Evolutionary conservation across 2,113 vertebrate species (phyloP).

Genomic region (Pungitius pungitius): DNA sequence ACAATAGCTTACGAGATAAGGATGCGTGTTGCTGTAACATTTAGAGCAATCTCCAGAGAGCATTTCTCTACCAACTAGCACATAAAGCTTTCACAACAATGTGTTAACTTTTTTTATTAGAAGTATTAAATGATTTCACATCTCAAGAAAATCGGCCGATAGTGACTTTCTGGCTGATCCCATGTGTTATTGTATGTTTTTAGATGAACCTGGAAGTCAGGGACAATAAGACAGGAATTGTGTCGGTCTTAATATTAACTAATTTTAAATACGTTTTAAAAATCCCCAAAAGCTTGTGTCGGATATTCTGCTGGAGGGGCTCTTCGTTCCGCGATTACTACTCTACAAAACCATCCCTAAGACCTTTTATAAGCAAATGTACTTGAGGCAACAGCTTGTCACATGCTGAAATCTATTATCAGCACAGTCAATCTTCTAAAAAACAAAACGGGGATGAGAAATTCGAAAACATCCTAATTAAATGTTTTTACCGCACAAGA

Average conservation of each 20-base stretch:
- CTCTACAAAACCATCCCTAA: conserved; percentile 30
- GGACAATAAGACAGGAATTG: neutral
- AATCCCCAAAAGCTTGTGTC: conserved; percentile 8
- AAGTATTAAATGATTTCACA: conserved; percentile 74
- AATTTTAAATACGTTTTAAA: neutral
- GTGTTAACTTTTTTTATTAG: conserved; percentile 73
- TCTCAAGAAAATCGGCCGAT: conserved; percentile 58
- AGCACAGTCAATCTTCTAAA: too few relatives aligned
- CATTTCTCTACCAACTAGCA: conserved; percentile 67
- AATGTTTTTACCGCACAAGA: conserved; percentile 10
- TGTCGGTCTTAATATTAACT: conserved; percentile 10
- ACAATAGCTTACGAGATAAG: conserved; percentile 71
- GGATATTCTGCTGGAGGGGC: conserved; percentile 11
- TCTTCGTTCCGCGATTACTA: neutral
- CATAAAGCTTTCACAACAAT: conserved; percentile 76
- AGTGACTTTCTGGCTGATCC: conserved; percentile 40
- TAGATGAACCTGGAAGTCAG: conserved; percentile 28
- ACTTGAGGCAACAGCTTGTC: conserved; percentile 26
- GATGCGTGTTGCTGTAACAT: conserved; percentile 64
- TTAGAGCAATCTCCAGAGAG: conserved; percentile 70
- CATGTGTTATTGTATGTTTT: conserved; percentile 30
- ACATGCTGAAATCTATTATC: too few relatives aligned
- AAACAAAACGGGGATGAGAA: too few relatives aligned
- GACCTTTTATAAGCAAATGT: conserved; percentile 17
- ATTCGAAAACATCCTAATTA: conserved; percentile 1